Conservation (phyloP, 2,113 vertebrate genomes). For the Myotis lucifugus region DNA sequence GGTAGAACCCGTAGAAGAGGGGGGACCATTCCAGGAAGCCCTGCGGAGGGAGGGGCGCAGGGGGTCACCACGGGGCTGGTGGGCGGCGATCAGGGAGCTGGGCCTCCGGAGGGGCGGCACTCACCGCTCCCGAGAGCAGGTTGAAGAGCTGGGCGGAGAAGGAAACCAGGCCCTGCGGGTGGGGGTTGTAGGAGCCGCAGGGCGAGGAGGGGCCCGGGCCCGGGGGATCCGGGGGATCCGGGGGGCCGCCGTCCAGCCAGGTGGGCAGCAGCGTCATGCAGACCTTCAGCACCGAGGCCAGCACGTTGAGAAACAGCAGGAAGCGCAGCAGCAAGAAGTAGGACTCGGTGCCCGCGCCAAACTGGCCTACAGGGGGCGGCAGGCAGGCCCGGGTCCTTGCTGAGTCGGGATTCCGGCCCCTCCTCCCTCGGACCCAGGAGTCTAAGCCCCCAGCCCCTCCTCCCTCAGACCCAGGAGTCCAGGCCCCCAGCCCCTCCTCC, state of each 20-base stretch:
- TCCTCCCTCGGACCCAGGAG: too few species aligned
- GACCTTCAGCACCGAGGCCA: constrained; percentile 86
- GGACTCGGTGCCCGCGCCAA: constrained; percentile 90
- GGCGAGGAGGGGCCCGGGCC: too few species aligned
- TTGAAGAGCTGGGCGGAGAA: too few species aligned
- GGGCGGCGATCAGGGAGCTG: too few species aligned
- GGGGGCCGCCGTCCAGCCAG: constrained; percentile 53
- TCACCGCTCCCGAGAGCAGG: too few species aligned
- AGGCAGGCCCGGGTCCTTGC: neutral
- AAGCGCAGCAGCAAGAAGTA: constrained; percentile 92
- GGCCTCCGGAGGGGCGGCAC: too few species aligned
- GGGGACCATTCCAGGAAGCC: constrained; percentile 92
- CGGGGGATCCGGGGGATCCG: neutral
- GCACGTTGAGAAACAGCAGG: constrained; percentile 90
- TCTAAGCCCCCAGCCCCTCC: too few species aligned
- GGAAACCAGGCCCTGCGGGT: too few species aligned
- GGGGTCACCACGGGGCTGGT: too few species aligned
- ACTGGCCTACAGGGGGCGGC: constrained; percentile 86
- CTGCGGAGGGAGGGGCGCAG: constrained; percentile 74
- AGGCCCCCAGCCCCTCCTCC: too few species aligned
- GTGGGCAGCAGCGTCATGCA: constrained; percentile 84
- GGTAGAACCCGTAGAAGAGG: constrained; percentile 93
- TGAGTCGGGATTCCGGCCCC: rapidly evolving
- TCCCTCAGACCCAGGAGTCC: too few species aligned
- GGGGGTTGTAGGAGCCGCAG: neutral